phyloP scores from a whole-genome alignment of 2,113 vertebrate genomes.

The cat (Felis catus) region F.catus_Fca126_mat1.0 CM031414.1:107654501-107655000 shows the following conservation, averaged over 20 bases:
- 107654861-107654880: not conserved
- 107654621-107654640: not conserved
- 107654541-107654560: not conserved
- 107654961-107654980: not conserved
- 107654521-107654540: not conserved
- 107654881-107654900: not conserved
- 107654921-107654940: not conserved
- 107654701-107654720: not conserved
- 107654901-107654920: not conserved
- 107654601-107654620: not conserved
- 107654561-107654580: not conserved
- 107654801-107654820: not conserved
- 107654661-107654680: not conserved
- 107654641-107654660: not conserved
- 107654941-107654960: not conserved
- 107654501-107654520: not conserved
- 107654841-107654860: not conserved
- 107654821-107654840: not conserved
- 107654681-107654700: not conserved
- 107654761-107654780: not conserved
- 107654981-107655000: not conserved
- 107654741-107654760: not conserved
- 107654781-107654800: not conserved
- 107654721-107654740: not conserved
- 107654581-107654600: not conserved